Base-by-base conservation (phyloP, 2,113 vertebrate species). In the Isurus oxyrinchus region DNA sequence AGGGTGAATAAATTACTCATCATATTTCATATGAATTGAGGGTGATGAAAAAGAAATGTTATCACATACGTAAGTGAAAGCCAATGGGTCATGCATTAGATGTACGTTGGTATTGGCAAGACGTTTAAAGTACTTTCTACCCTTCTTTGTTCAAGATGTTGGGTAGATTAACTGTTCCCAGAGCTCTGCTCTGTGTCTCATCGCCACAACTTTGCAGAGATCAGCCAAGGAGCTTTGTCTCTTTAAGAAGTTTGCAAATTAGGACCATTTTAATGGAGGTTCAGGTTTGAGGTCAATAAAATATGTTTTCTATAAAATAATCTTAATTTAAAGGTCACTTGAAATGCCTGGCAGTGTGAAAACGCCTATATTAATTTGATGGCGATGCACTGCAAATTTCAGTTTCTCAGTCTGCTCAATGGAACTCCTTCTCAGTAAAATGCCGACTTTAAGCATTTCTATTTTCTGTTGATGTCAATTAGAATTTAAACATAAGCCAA, bases 401-500 rank as follows among this genome's bases (percentile, higher is more conserved):
- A 59, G 87, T 31, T 90, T 57, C 59, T 57, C 55, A 5, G 21
- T n/a, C 57, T 31, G 67, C 94, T 63, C 94, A 25, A 55, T 1
- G 44, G 1, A 95, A 44, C 44, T 93, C 90, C 59, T 63, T 93
- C 8, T 53, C 49, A 44, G 44, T 95, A 25, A 49, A 19, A 13
- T 35, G 67, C 44, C 10, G 10, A 49, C 44, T 95, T 95, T 55
- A 95, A 95, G 27, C 94, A 55, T 72, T 95, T 76, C 67, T 31
- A 69, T 72, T 95, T 55, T 76, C 44, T n/a, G 94, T 76, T 14
- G 67, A 69, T 35, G 67, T 53, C 40, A 6, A 95, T 95, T 76
- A 72, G 94, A 72, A 76, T 72, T 76, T 69, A 72, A 49, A 69
- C 94, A 72, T 31, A 16, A 95, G 67, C 66, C 94, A 95, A 95